Evolutionary conservation across 1,140 invertebrate genomes (phyloP), one percentile per base, ranked within the genome.

Genomic region (Ceratosolen solmsi): DNA sequence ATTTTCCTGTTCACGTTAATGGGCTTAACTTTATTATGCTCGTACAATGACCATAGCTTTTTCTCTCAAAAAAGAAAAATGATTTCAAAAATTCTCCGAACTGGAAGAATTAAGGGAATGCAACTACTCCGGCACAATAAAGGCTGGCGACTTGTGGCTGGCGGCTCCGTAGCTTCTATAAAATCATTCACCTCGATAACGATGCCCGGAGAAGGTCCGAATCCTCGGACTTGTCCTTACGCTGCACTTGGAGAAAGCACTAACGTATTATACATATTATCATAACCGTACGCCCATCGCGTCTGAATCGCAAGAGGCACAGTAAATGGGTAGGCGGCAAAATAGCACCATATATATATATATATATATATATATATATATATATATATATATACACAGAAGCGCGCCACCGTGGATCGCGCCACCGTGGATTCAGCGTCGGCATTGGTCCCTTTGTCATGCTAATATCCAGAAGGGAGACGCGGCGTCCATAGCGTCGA

Each of bases 201-300:
- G 22, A 60, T 11, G 30, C 38, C 51, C 73, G 33, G 33, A 74
- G 72, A 58, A 30, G 51, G 30, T 30, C 20, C 56, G 38, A 63
- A 63, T 25, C 27, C 33, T 33, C 25, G 63, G 15, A 38, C 63
- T 38, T 38, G 63, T 68, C 63, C 36, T 68, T 2, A 17, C 30
- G 33, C 0, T 82, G 79, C 86, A 85, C 87, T 88, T 88, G 87
- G 5, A 89, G 89, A 90, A 89, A 87, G 87, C 88, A 90, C 89
- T 89, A 89, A 87, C 88, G 86, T 46, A 92, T 91, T 91, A 91
- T 89, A 87, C 88, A 86, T 46, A 92, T 91, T 91, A 91, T 89
- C 91, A 91, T 91, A 91, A 89, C 90, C 90, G 88, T 91, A 91
- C 91, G 90, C 90, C 90, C 90, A 91, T 90, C 90, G 89, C 90